Base-by-base conservation (phyloP, 2,113 vertebrate genomes). In the Campylomormyrus tamandua region DNA sequence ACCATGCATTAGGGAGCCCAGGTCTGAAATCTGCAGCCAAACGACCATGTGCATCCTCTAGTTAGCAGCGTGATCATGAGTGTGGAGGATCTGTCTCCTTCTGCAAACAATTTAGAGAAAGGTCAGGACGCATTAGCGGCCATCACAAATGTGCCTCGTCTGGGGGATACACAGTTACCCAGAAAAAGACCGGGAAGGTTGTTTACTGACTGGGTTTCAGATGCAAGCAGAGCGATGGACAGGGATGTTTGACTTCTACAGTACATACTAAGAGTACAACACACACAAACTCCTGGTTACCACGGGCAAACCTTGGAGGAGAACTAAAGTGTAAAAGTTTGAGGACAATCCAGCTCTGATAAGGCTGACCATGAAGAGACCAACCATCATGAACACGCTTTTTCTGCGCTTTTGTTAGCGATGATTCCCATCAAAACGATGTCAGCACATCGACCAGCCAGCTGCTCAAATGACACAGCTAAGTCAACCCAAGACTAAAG, bases 81-180 rank as follows among this genome's bases (percentile, higher is more conserved):
- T 45, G 39, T 88, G 53, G 58, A 90, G 87, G 90, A 90, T 88
- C 56, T 88, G 39, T 77, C 92, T 90, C 89, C 48, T 56, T 89
- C 45, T 24, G 90, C 84, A 90, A 91, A 90, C 91, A 91, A 87
- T 91, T 91, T 90, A 91, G 83, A n/a, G 49, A 93, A 91, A 91
- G 90, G 87, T 92, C 91, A 91, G 62, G 31, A 56, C 46, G 87
- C 74, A 91, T 92, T 90, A 91, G 89, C 21, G 83, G 39, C 86
- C 53, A 74, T 11, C 24, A 15, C 52, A 66, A 87, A 90, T 13
- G 58, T 50, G 24, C 27, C 11, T 24, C 84, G 48, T 49, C 83
- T 24, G 49, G 87, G 58, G 88, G 80, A 88, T 70, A 53, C 39
- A 11, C 49, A 87, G 89, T 88, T 80, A 87, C 62, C 56, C 31